These are phyloP conservation scores for Cyclargus thomasi DNA, from an alignment of 1,140 invertebrate genomes.

Conservation along the genomic window DNA sequence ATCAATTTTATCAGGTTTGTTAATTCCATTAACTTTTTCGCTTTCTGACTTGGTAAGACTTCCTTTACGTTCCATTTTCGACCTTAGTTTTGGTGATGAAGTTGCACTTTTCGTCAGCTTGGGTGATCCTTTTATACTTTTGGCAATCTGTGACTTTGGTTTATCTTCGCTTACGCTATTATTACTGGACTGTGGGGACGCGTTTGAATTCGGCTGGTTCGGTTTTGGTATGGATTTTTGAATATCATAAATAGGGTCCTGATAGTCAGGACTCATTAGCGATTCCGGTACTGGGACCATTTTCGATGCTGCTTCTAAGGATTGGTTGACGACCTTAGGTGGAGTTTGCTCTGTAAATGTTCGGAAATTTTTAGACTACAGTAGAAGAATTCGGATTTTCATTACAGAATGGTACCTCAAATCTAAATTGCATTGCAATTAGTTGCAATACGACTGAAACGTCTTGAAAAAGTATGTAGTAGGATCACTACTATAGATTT, in stretches of 20 bases:
- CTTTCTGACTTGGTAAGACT: conserved; percentile 71
- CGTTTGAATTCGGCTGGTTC: conserved; percentile 39
- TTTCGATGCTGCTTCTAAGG: conserved; percentile 86
- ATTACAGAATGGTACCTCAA: too few relatives aligned
- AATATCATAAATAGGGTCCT: conserved; percentile 67
- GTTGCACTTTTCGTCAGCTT: conserved; percentile 71
- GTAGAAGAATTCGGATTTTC: too few relatives aligned
- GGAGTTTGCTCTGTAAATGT: conserved; percentile 21
- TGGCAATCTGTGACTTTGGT: conserved; percentile 31
- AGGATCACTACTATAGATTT: too few relatives aligned
- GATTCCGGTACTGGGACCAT: conserved; percentile 90
- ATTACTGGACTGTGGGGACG: conserved; percentile 57
- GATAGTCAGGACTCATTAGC: conserved; percentile 88
- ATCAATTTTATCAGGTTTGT: conserved; percentile 57
- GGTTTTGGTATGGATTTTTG: conserved; percentile 55
- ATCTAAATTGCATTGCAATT: too few relatives aligned
- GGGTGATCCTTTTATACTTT: conserved; percentile 60
- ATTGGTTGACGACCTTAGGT: conserved; percentile 75
- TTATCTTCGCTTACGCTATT: conserved; percentile 53
- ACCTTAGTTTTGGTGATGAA: conserved; percentile 66
- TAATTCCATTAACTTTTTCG: conserved; percentile 71
- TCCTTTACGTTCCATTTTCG: conserved; percentile 65
- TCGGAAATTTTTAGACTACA: too few relatives aligned
- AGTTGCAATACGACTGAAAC: too few relatives aligned
- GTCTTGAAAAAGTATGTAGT: too few relatives aligned